Evolutionary conservation across 2,797 vertebrate genomes (phyloP).

Genomic region (Acipenser transmontanus): DNA sequence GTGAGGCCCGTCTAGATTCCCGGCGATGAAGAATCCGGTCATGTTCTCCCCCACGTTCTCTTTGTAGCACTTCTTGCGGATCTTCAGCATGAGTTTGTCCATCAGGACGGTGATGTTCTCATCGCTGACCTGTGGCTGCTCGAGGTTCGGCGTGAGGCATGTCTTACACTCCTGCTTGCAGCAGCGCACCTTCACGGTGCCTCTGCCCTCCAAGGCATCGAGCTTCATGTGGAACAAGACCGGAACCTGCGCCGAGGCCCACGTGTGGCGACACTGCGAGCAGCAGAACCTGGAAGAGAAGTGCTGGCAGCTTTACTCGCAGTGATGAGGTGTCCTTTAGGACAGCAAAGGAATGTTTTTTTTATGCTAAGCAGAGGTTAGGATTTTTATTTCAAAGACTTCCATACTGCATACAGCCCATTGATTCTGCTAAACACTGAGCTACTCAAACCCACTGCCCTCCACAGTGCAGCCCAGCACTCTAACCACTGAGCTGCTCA

Average conservation of each 20-base stretch:
- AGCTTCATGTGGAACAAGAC: constrained; percentile 36
- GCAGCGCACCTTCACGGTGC: constrained; percentile 39
- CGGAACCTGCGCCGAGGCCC: constrained; percentile 38
- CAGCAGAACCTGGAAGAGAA: constrained; percentile 40
- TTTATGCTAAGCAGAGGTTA: no score
- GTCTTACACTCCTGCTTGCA: constrained; percentile 44
- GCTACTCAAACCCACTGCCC: no score
- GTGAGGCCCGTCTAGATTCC: not conserved
- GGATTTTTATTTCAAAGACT: no score
- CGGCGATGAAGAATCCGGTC: not conserved
- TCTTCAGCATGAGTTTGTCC: constrained; percentile 39
- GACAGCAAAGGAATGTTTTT: no score
- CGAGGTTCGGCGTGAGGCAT: constrained; percentile 27
- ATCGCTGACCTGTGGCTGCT: constrained; percentile 36
- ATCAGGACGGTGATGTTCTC: constrained; percentile 33
- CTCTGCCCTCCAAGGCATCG: constrained; percentile 20
- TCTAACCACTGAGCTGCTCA: no score
- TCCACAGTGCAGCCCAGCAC: no score
- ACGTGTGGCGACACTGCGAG: constrained; percentile 40
- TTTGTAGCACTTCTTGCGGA: constrained; percentile 37
- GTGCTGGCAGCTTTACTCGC: not conserved
- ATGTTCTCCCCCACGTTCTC: constrained; percentile 21
- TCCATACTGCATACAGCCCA: no score
- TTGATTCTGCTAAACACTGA: no score
- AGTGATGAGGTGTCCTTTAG: no score